phyloP scores from a whole-genome alignment of 2,797 vertebrate species.

The Prionace glauca region DNA sequence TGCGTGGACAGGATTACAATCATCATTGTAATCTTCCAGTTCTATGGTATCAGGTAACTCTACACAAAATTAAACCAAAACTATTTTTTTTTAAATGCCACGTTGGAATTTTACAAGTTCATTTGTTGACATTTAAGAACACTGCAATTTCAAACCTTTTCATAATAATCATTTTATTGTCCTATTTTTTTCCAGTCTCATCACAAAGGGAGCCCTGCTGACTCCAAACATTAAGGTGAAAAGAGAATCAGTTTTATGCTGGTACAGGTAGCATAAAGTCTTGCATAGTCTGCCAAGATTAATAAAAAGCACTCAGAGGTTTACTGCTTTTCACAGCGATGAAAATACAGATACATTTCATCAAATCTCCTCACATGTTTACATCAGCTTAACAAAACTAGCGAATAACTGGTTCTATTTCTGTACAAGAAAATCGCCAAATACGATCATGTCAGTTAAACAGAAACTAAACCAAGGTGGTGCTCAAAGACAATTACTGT shows the following conservation, averaged over 20 bases:
- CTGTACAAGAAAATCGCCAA: slow-evolving; percentile 39
- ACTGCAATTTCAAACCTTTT: background rate
- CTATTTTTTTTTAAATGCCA: too few species aligned
- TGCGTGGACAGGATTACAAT: background rate
- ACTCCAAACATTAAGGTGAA: background rate
- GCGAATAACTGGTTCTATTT: slow-evolving; percentile 40
- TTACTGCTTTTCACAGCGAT: slow-evolving; percentile 1
- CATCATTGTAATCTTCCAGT: background rate
- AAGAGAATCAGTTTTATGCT: background rate
- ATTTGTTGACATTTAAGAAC: background rate
- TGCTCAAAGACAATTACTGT: slow-evolving; percentile 48
- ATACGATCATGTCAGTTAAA: slow-evolving; percentile 45
- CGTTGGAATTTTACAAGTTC: background rate
- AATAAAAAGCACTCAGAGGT: background rate
- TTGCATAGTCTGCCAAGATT: background rate
- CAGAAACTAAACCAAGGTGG: slow-evolving; percentile 46
- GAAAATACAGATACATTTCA: background rate
- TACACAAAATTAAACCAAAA: background rate
- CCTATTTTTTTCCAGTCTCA: background rate
- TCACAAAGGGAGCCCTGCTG: background rate
- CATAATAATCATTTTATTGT: background rate
- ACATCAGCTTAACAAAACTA: slow-evolving; percentile 42
- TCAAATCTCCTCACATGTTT: slow-evolving; percentile 2
- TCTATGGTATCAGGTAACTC: background rate
- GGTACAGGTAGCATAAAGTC: background rate